These are phyloP conservation scores for Metridium senile DNA, from an alignment of 92 coral and sea anemone genomes.

Conservation along the genomic window DNA sequence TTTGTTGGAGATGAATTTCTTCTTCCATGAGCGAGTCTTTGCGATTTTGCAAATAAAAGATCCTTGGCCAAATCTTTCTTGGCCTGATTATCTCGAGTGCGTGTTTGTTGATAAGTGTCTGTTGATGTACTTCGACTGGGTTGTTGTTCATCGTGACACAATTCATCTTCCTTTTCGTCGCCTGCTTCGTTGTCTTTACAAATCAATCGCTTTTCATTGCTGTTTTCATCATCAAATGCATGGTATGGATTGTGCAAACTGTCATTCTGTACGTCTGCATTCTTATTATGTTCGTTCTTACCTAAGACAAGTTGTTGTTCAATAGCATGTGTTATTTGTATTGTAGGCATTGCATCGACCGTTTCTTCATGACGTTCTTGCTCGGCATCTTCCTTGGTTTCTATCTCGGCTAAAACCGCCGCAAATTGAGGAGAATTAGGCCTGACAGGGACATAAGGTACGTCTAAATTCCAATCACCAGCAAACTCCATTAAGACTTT, in stretches of 20 bases:
- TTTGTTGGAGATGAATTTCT: background rate
- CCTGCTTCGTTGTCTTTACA: background rate
- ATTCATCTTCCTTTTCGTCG: background rate
- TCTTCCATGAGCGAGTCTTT: background rate
- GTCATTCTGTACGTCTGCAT: background rate
- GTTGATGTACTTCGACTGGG: background rate
- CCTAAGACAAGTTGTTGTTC: background rate
- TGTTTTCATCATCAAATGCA: background rate
- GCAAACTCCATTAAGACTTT: background rate
- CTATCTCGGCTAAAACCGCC: constrained; percentile 28
- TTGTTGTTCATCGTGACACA: background rate
- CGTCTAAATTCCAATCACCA: background rate
- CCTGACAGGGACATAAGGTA: background rate
- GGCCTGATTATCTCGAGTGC: background rate
- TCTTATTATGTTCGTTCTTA: background rate
- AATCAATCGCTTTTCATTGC: background rate
- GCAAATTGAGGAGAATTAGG: constrained; percentile 25
- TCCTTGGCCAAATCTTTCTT: background rate
- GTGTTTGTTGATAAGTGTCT: background rate
- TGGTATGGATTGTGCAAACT: too few relatives aligned
- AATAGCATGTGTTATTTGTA: background rate
- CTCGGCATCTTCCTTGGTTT: background rate
- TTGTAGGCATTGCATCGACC: constrained; percentile 1
- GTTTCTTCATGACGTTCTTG: background rate
- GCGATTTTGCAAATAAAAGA: background rate